Evolutionary conservation across 53 echinoderm and acorn worm species (phyloP).

Genomic region (Echinometra lucunter): DNA sequence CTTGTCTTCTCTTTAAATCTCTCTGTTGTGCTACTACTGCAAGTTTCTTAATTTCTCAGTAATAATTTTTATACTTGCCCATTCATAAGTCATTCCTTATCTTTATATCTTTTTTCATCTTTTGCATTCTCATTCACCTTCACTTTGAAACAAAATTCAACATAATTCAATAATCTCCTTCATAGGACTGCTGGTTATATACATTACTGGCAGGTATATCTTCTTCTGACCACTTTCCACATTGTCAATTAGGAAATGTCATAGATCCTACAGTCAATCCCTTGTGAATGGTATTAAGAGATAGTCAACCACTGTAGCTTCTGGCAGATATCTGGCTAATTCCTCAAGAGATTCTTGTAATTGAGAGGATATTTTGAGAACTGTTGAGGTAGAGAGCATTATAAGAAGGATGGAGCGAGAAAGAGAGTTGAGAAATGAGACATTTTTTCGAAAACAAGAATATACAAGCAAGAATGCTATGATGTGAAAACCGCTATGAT

Average conservation of each 20-base stretch:
- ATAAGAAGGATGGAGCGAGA: background rate
- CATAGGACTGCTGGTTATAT: background rate
- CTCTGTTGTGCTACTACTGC: too few relatives aligned
- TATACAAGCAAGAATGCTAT: background rate
- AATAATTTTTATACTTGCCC: background rate
- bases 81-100: background rate
- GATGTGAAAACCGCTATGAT: background rate
- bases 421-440: background rate
- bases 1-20: too few relatives aligned
- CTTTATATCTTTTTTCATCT: too few relatives aligned
- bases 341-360: background rate
- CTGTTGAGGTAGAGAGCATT: background rate
- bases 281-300: background rate
- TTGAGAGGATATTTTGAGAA: background rate
- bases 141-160: background rate
- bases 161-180: background rate
- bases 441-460: background rate
- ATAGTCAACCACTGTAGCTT: background rate
- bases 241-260: constrained; percentile 21
- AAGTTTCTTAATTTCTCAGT: background rate
- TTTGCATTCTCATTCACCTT: background rate
- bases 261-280: background rate
- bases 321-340: background rate
- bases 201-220: background rate
- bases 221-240: background rate